Evolutionary conservation across 2,888 invertebrate genomes (phyloP).

Genomic region (Meandrusa payeni): DNA sequence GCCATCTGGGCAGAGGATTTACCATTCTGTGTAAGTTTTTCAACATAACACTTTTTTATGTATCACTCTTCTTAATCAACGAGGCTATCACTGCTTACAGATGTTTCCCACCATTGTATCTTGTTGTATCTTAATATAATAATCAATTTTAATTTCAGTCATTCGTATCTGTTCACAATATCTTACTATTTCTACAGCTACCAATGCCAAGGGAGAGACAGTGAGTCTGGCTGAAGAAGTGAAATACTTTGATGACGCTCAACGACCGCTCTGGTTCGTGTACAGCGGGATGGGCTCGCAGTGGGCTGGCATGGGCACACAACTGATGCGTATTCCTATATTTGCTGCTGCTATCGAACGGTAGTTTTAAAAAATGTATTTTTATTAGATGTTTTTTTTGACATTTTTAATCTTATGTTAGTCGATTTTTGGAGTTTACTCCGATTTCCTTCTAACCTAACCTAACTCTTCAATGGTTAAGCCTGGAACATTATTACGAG

Average conservation of each 20-base stretch:
- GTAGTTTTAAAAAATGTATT: constrained; percentile 32
- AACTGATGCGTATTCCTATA: constrained; percentile 82
- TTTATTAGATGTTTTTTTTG: neutral
- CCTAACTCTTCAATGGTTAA: too few species aligned
- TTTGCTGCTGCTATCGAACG: constrained; percentile 79
- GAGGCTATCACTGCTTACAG: too few species aligned
- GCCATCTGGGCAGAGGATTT: constrained; percentile 62
- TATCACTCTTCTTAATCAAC: too few species aligned
- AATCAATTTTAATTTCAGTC: too few species aligned
- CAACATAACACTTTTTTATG: too few species aligned
- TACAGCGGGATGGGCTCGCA: constrained; percentile 88
- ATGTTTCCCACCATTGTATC: too few species aligned
- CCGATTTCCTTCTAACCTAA: too few species aligned
- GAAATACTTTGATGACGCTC: constrained; percentile 46
- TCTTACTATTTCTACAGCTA: constrained; percentile 41
- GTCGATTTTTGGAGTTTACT: too few species aligned
- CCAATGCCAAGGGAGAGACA: constrained; percentile 42
- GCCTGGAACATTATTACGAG: too few species aligned
- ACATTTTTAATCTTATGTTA: too few species aligned
- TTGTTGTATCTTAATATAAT: too few species aligned
- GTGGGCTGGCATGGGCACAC: constrained; percentile 84
- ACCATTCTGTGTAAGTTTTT: constrained; percentile 44
- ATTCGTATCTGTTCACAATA: too few species aligned
- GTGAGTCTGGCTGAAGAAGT: constrained; percentile 41
- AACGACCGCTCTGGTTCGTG: constrained; percentile 83